Base-by-base conservation (phyloP, 1,140 invertebrate genomes). In the Diorhabda elongata region DNA sequence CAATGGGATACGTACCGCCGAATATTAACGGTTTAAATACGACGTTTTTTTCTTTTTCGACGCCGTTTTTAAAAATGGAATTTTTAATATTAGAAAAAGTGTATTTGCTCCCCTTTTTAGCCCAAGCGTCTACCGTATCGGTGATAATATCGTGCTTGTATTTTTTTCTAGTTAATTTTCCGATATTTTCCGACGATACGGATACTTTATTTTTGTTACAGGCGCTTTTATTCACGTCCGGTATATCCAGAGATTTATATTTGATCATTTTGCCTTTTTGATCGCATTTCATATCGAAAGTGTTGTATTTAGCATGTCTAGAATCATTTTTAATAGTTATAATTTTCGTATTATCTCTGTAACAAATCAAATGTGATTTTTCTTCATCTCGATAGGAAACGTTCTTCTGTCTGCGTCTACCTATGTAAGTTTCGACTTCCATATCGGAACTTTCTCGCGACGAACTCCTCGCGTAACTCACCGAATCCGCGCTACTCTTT, bases 1-100 rank as follows among this genome's bases (percentile, higher is more conserved):
- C 91, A 60, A 93, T 92, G 2, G 91, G 91, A 83, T 87, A 94
- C 4, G 92, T 94, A 45, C 92, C 91, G 64, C 91, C 91, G 77
- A 92, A 93, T 56, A 93, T 85, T 0, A 92, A 80, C 42, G 90
- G 88, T 76, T 88, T 87, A 71, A 85, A 87, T 7, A 79, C 74
- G 41, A 78, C 66, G 56, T 80, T 73, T 43, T 73, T 72, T 67
- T 74, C 68, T 3, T 44, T 61, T 41, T 66, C 66, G 11, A 67
- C 69, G 71, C 66, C 75, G 61, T 74, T 79, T 72, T 68, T 69
- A 64, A 80, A 80, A 8, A 81, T 68, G 4, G 77, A 79, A 68
- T 77, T 78, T 69, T 74, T 78, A 3, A 81, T 62, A 67, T 79
- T 81, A 5, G 79, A 75, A 67, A 81, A 78, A 47, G 81, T 68